A percentile compares a stretch with the other conserved stretches of the same genome.
Conservation (phyloP, 1,140 invertebrate genomes). For the Probaryconus sp. region DNA sequence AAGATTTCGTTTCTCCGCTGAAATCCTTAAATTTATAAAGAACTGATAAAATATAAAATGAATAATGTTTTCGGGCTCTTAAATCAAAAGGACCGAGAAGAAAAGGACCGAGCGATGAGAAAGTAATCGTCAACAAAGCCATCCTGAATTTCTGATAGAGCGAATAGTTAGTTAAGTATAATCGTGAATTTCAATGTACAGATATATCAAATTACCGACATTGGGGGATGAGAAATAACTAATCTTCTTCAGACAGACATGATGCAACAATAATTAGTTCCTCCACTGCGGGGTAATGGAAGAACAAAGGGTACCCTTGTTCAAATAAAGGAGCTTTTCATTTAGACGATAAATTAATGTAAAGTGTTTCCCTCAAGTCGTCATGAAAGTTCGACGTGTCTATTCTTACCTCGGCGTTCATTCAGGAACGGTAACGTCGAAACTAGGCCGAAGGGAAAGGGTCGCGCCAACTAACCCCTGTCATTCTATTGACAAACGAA, state of each 20-base stretch:
- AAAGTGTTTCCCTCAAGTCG: conserved; percentile 39
- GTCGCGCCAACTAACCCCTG: background rate
- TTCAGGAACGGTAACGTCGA: conserved; percentile 16
- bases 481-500: conserved; percentile 25
- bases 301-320: conserved; percentile 37
- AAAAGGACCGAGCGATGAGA: too few relatives aligned
- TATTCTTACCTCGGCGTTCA: conserved; percentile 13
- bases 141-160: too few relatives aligned
- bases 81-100: too few relatives aligned
- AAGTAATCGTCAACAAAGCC: too few relatives aligned
- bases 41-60: too few relatives aligned
- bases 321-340: conserved; percentile 32
- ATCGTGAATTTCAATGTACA: conserved; percentile 52
- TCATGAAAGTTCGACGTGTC: conserved; percentile 16
- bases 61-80: too few relatives aligned
- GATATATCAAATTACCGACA: conserved; percentile 56
- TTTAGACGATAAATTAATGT: conserved; percentile 45
- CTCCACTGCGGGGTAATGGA: conserved; percentile 21
- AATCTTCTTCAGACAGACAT: conserved; percentile 37
- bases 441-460: conserved; percentile 16
- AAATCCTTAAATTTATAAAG: too few relatives aligned
- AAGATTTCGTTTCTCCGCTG: too few relatives aligned
- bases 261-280: conserved; percentile 53
- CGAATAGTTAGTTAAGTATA: conserved; percentile 43
- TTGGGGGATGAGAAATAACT: conserved; percentile 20